Conservation (phyloP, 2,888 invertebrate species). For the Mesorhabditis belari region DNA sequence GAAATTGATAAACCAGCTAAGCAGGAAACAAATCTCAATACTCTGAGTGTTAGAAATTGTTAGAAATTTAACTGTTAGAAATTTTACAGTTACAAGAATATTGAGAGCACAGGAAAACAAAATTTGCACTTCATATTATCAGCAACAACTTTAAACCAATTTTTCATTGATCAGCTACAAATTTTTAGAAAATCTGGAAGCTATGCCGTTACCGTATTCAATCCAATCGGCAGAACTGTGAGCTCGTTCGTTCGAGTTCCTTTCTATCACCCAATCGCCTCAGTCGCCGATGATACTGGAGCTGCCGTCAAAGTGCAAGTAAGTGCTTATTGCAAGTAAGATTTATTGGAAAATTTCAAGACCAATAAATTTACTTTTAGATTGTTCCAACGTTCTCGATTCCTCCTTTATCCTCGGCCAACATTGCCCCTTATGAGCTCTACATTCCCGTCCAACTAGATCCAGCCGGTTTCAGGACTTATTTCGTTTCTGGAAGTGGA, state of each 20-base stretch:
- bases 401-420: not conserved
- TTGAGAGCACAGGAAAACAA: too few relatives aligned
- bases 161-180: too few relatives aligned
- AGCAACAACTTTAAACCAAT: too few relatives aligned
- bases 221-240: slow-evolving; percentile 15
- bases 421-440: slow-evolving; percentile 15
- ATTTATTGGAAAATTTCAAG: not conserved
- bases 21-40: too few relatives aligned
- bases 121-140: too few relatives aligned
- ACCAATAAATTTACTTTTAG: not conserved
- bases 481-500: slow-evolving; percentile 1
- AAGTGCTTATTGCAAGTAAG: not conserved
- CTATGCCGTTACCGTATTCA: slow-evolving; percentile 41
- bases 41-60: too few relatives aligned
- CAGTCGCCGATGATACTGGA: slow-evolving; percentile 15
- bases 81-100: too few relatives aligned
- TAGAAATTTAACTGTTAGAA: too few relatives aligned
- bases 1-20: not conserved
- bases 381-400: not conserved
- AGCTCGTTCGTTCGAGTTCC: slow-evolving; percentile 27
- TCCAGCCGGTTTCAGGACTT: slow-evolving; percentile 25
- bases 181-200: not conserved
- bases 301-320: not conserved
- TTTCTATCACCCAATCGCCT: slow-evolving; percentile 17
- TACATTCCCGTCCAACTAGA: slow-evolving; percentile 11